A percentile compares a stretch with the other conserved stretches of the same genome.
Evolutionary conservation across 23 tunicate species (phyloP).

Genomic region (Halocynthia roretzi): DNA sequence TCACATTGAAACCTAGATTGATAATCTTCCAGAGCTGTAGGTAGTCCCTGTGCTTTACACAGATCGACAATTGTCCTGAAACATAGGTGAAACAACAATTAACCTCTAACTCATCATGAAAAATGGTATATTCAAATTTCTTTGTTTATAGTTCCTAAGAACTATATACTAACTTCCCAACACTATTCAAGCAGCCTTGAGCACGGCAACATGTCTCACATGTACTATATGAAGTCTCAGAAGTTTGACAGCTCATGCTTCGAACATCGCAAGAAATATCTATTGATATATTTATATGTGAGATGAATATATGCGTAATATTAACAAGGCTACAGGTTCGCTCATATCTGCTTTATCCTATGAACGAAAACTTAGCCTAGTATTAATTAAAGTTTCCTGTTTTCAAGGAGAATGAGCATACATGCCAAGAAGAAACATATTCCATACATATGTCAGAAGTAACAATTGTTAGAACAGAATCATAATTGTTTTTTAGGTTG

Average conservation of each 20-base stretch:
- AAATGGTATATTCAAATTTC: background rate
- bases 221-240: constrained; percentile 40
- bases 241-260: constrained; percentile 50
- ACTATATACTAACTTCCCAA: constrained; percentile 48
- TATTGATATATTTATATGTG: background rate
- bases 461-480: too few species aligned
- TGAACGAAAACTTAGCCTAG: too few species aligned
- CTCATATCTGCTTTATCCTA: too few species aligned
- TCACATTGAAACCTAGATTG: constrained; percentile 32
- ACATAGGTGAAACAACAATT: background rate
- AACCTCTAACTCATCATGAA: background rate
- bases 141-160: too few species aligned
- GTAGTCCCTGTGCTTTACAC: constrained; percentile 73
- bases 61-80: constrained; percentile 52
- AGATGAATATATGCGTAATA: too few species aligned
- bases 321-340: too few species aligned
- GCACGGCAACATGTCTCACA: constrained; percentile 67
- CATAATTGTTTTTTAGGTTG: too few species aligned
- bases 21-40: constrained; percentile 85
- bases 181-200: constrained; percentile 64
- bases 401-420: too few species aligned
- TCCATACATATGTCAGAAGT: too few species aligned
- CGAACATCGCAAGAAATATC: constrained; percentile 28
- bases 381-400: too few species aligned
- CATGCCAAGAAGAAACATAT: too few species aligned